These are phyloP conservation scores for Premnoplex brunnescens DNA, from an alignment of 2,797 vertebrate genomes.

Conservation along the genomic window DNA sequence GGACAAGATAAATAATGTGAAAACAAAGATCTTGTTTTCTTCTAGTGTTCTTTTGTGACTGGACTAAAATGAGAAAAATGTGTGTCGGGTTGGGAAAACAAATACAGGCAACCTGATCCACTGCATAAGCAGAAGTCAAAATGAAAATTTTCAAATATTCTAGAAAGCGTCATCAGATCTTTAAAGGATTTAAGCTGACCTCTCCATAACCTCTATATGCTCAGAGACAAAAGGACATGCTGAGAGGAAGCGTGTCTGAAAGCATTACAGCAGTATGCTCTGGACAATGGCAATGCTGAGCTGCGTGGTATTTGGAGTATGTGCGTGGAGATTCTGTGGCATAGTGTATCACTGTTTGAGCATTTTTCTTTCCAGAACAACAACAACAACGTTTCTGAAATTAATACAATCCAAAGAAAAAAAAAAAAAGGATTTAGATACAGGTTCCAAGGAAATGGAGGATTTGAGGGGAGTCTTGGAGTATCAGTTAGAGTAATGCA, in stretches of 20 bases:
- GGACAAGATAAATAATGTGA: constrained; percentile 32
- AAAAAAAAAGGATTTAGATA: neutral
- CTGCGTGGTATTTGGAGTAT: constrained; percentile 21
- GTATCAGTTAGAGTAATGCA: neutral
- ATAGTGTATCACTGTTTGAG: neutral
- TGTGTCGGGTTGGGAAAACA: constrained; percentile 39
- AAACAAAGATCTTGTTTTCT: constrained; percentile 33
- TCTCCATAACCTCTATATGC: neutral
- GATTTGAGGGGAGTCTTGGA: neutral
- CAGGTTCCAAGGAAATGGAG: neutral
- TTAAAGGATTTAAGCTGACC: constrained; percentile 51
- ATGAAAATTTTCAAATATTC: constrained; percentile 20
- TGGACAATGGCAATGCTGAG: constrained; percentile 27
- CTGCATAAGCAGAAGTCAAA: constrained; percentile 31
- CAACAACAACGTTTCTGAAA: constrained; percentile 4
- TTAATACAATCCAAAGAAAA: neutral
- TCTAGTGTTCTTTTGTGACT: neutral
- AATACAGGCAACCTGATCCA: constrained; percentile 18
- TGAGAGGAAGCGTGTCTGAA: neutral
- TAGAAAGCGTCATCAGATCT: constrained; percentile 26
- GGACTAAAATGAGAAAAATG: constrained; percentile 41
- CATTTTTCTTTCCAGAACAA: neutral
- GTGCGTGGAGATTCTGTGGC: neutral
- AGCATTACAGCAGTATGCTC: constrained; percentile 20
- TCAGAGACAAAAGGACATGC: constrained; percentile 17